Base-by-base conservation (phyloP, 2,888 invertebrate genomes). In the Gibbula magus region DNA sequence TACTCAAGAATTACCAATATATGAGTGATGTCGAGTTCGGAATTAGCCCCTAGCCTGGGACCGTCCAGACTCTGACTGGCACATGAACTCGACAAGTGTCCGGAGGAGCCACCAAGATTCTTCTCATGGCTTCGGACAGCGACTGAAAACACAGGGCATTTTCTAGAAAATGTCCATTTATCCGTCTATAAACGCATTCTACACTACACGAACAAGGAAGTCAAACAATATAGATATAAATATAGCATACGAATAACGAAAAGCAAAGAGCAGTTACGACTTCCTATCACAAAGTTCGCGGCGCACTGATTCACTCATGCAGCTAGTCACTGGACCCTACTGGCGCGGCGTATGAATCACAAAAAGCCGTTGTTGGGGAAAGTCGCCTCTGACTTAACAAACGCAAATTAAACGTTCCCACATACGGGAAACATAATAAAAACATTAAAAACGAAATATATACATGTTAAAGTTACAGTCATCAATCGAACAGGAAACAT, bases 281-380 rank as follows among this genome's bases (percentile, higher is more conserved):
- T 61, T 61, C 61, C 61, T 61, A 29, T 29, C 25, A 29, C 61
- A 29, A 25, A 25, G 61, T 61, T 25, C 61, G 16, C 25, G 25
- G 25, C 61, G 61, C 61, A 61, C 61, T 61, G 61, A 61, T 61
- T 61, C 61, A 61, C 61, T 61, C 61, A 61, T 61, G 61, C 61
- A 61, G 25, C 61, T 13, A 61, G 61, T 61, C 61, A 25, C 61
- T 61, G 16, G 61, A 18, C 61, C 61, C n/a, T 16, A 61, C 61
- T 61, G 61, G 61, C 61, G 61, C 61, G 61, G 29, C 61, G 61
- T 61, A 61, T 61, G 61, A 61, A 61, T 61, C 61, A 61, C 29
- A 61, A 25, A 61, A 61, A 29, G 29, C 61, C 29, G 25, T 25
- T 29, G 25, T 29, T 25, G 25, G 10, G 25, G 18, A 16, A 61